These are phyloP conservation scores for Cistogaster globosa DNA, from an alignment of 2,888 invertebrate species.

Conservation along the genomic window DNA sequence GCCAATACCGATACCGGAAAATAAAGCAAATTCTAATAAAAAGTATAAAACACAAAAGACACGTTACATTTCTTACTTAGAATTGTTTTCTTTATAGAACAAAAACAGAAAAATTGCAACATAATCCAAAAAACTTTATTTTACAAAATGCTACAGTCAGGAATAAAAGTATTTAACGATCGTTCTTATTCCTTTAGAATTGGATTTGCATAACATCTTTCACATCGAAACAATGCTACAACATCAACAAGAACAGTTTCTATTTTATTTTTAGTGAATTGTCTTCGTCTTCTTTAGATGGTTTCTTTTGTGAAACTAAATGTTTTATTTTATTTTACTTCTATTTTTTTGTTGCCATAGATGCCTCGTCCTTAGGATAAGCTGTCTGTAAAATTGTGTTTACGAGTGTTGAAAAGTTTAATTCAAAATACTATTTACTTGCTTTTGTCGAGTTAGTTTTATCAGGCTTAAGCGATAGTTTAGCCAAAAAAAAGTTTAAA, in stretches of 20 bases:
- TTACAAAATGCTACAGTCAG: too few species aligned
- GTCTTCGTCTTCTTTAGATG: constrained; percentile 31
- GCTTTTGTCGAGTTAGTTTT: constrained; percentile 59
- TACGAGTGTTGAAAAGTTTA: constrained; percentile 73
- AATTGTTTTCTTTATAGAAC: constrained; percentile 65
- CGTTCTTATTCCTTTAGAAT: constrained; percentile 41
- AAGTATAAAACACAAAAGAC: constrained; percentile 21
- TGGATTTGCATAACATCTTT: constrained; percentile 70
- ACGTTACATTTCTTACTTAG: constrained; percentile 62
- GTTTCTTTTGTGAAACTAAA: constrained; percentile 56
- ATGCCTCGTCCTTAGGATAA: background rate
- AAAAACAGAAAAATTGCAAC: too few species aligned
- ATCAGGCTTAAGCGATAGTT: constrained; percentile 60
- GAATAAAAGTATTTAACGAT: too few species aligned
- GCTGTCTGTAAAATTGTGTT: constrained; percentile 58
- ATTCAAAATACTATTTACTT: constrained; percentile 69
- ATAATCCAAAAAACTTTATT: too few species aligned
- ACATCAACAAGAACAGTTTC: constrained; percentile 46
- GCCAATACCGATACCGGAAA: constrained; percentile 57
- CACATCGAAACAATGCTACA: constrained; percentile 52
- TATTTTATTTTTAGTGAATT: constrained; percentile 10
- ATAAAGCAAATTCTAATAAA: constrained; percentile 24
- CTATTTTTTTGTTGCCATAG: constrained; percentile 5
- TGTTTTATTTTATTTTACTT: background rate
- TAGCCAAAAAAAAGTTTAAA: constrained; percentile 41